Evolutionary conservation across 2,113 vertebrate species (phyloP).

Genomic region (Centropristis striata): DNA sequence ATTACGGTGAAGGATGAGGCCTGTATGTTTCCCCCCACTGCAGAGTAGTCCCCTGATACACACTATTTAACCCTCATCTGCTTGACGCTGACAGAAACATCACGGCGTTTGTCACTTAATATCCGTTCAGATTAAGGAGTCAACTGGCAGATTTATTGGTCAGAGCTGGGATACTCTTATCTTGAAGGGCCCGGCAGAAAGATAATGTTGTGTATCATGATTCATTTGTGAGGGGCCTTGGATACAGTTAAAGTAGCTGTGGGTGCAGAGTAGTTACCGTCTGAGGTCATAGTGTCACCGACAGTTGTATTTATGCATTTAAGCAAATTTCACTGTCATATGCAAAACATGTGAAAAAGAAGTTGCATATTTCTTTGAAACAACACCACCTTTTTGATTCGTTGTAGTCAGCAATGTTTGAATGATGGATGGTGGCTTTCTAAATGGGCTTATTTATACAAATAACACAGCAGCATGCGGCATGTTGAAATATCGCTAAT

Average conservation of each 20-base stretch:
- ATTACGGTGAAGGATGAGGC: slow-evolving; percentile 82
- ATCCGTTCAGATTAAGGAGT: slow-evolving; percentile 90
- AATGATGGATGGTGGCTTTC: slow-evolving; percentile 59
- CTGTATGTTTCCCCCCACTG: slow-evolving; percentile 65
- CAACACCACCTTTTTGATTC: slow-evolving; percentile 12
- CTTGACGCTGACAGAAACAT: slow-evolving; percentile 88
- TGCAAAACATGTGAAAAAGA: slow-evolving; percentile 71
- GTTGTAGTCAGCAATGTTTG: slow-evolving; percentile 1
- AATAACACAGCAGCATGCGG: slow-evolving; percentile 39
- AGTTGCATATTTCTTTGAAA: background rate
- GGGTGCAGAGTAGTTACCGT: slow-evolving; percentile 51
- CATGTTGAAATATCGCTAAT: slow-evolving; percentile 49
- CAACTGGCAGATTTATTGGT: slow-evolving; percentile 85
- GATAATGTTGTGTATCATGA: slow-evolving; percentile 53
- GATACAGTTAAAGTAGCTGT: slow-evolving; percentile 67
- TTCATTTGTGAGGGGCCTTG: background rate
- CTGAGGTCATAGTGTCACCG: slow-evolving; percentile 55
- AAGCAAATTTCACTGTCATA: slow-evolving; percentile 82
- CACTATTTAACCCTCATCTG: slow-evolving; percentile 89
- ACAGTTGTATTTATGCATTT: slow-evolving; percentile 62
- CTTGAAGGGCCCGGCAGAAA: slow-evolving; percentile 83
- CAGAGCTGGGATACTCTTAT: slow-evolving; percentile 80
- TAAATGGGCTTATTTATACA: slow-evolving; percentile 64
- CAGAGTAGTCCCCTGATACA: slow-evolving; percentile 86
- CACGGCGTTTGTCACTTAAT: slow-evolving; percentile 88